These are phyloP conservation scores for Mormyrus lacerda DNA, from an alignment of 2,113 vertebrate genomes.

Conservation along the genomic window DNA sequence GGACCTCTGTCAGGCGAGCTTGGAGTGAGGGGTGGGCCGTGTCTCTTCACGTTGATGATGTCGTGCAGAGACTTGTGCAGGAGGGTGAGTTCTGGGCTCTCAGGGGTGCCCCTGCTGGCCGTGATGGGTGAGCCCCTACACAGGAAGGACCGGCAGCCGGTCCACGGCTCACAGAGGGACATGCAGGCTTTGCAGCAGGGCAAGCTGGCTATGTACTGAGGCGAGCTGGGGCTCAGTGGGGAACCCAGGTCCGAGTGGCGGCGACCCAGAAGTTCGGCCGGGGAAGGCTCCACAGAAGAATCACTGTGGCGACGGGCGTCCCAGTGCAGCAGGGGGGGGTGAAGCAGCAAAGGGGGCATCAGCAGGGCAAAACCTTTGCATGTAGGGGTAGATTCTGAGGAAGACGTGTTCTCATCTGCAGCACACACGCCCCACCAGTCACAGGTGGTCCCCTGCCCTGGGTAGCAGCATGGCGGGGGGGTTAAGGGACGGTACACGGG, in stretches of 20 bases:
- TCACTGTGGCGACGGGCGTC: slow-evolving; percentile 49
- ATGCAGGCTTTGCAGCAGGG: slow-evolving; percentile 39
- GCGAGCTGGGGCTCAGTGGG: slow-evolving; percentile 33
- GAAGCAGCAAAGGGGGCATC: slow-evolving; percentile 17
- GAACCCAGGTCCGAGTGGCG: slow-evolving; percentile 52
- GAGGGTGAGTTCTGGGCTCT: slow-evolving; percentile 50
- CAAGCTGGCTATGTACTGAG: not conserved
- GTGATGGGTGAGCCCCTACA: slow-evolving; percentile 30
- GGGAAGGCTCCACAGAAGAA: slow-evolving; percentile 24
- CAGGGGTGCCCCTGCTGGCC: slow-evolving; percentile 9
- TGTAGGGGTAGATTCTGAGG: slow-evolving; percentile 20
- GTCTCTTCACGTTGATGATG: slow-evolving; percentile 49
- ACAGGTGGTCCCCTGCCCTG: slow-evolving; percentile 34
- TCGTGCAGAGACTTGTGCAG: slow-evolving; percentile 54
- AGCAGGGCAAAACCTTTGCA: slow-evolving; percentile 22
- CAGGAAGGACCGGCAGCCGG: slow-evolving; percentile 8
- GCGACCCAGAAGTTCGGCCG: slow-evolving; percentile 18
- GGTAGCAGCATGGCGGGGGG: slow-evolving; percentile 24
- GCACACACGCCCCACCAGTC: slow-evolving; percentile 8
- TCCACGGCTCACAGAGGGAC: slow-evolving; percentile 27
- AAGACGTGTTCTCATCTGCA: slow-evolving; percentile 23
- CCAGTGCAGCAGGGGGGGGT: slow-evolving; percentile 17
- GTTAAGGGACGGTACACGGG: slow-evolving; percentile 24
- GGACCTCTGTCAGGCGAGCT: slow-evolving; percentile 15
- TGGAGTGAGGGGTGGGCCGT: slow-evolving; percentile 25